Evolutionary conservation across 2,113 vertebrate genomes (phyloP).

Genomic region (Dendropsophus ebraccatus): DNA sequence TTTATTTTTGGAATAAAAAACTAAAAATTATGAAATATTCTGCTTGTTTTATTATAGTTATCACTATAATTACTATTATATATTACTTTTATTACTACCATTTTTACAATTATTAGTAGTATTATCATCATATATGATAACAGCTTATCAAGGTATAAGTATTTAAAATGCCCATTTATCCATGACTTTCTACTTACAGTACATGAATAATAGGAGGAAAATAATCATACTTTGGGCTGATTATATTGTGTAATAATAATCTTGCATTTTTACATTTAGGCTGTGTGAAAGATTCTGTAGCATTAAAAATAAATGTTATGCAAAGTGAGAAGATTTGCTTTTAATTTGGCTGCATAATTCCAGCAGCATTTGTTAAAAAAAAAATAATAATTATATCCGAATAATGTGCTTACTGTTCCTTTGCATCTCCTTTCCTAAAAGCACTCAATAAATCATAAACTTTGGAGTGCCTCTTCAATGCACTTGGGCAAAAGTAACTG

Average conservation of each 20-base stretch:
- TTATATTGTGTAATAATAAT: not conserved
- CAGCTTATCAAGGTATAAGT: not conserved
- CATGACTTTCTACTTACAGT: no score
- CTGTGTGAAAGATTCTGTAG: not conserved
- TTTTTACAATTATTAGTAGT: no score
- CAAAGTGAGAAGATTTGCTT: not conserved
- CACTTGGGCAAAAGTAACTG: conserved; percentile 50
- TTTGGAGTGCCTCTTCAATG: conserved; percentile 50
- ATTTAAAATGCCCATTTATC: not conserved
- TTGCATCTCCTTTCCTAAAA: conserved; percentile 42
- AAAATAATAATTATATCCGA: not conserved
- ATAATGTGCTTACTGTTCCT: conserved; percentile 14
- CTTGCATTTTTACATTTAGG: not conserved
- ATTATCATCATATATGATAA: no score
- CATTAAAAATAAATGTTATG: not conserved
- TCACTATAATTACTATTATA: no score
- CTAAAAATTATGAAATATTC: no score
- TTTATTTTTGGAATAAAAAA: no score
- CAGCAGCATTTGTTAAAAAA: not conserved
- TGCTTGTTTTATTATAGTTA: no score
- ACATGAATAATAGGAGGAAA: not conserved
- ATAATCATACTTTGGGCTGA: not conserved
- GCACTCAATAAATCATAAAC: conserved; percentile 55
- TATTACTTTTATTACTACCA: no score
- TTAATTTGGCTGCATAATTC: conserved; percentile 18